A percentile compares a stretch with the other conserved stretches of the same genome.
These are phyloP conservation scores for Pocillopora verrucosa DNA, from an alignment of 64 coral and sea anemone genomes.

Conservation along the genomic window DNA sequence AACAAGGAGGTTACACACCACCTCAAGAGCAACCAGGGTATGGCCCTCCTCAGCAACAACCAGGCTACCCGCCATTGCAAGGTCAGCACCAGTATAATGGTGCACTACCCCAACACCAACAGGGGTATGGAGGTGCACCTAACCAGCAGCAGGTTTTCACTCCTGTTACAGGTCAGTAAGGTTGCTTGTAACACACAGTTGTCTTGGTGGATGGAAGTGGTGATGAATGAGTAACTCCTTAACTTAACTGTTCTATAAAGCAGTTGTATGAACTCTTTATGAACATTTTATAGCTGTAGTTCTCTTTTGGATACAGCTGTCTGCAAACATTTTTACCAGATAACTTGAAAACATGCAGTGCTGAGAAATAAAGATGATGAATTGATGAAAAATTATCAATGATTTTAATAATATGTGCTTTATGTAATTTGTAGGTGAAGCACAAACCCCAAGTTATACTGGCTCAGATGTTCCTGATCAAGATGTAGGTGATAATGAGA, in stretches of 20 bases:
- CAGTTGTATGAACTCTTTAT: no score
- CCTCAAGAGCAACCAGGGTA: neutral
- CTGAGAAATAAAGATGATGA: no score
- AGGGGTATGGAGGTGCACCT: conserved; percentile 25
- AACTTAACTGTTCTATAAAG: no score
- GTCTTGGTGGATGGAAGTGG: neutral
- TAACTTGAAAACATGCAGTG: no score
- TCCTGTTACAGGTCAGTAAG: conserved; percentile 28
- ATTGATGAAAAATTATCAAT: no score
- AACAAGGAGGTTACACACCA: no score
- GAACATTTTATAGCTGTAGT: no score
- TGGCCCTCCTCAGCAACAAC: conserved; percentile 22
- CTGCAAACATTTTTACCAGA: no score
- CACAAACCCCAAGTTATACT: conserved; percentile 45
- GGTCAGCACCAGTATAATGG: conserved; percentile 27
- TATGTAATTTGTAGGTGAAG: conserved; percentile 19
- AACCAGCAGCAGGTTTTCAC: conserved; percentile 33
- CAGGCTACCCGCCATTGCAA: conserved; percentile 26
- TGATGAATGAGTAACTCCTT: no score
- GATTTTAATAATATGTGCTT: no score
- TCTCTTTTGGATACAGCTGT: no score
- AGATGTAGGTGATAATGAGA: conserved; percentile 86
- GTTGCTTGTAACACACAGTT: conserved; percentile 35
- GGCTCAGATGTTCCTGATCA: conserved; percentile 77
- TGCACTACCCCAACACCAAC: conserved; percentile 12